Evolutionary conservation across 2,888 invertebrate genomes (phyloP).

Genomic region (Acrobasis consociella): DNA sequence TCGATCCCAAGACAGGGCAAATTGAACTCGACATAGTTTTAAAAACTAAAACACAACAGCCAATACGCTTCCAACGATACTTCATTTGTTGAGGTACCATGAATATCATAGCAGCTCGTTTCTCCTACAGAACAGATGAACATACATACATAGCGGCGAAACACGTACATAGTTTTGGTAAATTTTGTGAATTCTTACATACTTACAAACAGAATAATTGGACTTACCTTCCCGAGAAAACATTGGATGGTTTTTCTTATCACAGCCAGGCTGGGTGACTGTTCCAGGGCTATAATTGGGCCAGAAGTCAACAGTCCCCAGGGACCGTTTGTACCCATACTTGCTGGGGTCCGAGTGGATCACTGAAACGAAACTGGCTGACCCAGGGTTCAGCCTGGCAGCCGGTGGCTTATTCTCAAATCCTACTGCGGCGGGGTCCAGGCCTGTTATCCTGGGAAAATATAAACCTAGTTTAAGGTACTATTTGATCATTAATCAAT

Average conservation of each 20-base stretch:
- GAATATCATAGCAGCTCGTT: too few species aligned
- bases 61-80: too few species aligned
- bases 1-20: too few species aligned
- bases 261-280: slow-evolving; percentile 66
- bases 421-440: slow-evolving; percentile 63
- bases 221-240: slow-evolving; percentile 59
- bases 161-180: too few species aligned
- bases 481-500: too few species aligned
- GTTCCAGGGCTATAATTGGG: slow-evolving; percentile 60
- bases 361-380: slow-evolving; percentile 58
- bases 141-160: too few species aligned
- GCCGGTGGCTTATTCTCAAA: slow-evolving; percentile 53
- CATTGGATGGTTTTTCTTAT: slow-evolving; percentile 35
- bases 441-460: slow-evolving; percentile 61
- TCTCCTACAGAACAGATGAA: too few species aligned
- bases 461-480: not conserved
- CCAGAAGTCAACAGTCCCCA: slow-evolving; percentile 72
- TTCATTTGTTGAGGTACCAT: too few species aligned
- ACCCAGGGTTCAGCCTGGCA: slow-evolving; percentile 50
- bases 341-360: slow-evolving; percentile 67
- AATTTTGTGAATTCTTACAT: too few species aligned
- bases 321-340: slow-evolving; percentile 52
- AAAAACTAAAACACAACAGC: too few species aligned
- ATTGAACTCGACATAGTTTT: too few species aligned
- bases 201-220: not conserved